A percentile compares a stretch with the other conserved stretches of the same genome.
These are phyloP conservation scores for Campylorhamphus procurvoides DNA, from an alignment of 2,113 vertebrate genomes.

Conservation along the genomic window DNA sequence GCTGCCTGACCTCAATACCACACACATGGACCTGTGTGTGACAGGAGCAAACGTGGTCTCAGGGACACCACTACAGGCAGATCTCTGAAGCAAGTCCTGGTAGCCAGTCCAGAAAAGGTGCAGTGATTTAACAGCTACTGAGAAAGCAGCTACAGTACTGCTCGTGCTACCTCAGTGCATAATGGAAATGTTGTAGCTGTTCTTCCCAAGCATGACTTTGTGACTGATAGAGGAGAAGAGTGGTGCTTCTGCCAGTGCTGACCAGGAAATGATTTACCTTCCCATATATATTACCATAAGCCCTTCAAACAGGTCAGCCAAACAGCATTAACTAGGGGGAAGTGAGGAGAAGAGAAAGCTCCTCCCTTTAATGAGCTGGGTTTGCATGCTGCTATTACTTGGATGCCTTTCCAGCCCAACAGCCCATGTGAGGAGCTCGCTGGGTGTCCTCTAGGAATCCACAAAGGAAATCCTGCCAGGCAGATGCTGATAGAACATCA, in stretches of 20 bases:
- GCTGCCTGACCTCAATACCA: not conserved
- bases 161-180: fast-evolving
- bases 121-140: not conserved
- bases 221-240: not conserved
- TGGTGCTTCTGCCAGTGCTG: not conserved
- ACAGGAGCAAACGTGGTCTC: not conserved
- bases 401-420: not conserved
- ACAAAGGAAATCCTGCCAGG: not conserved
- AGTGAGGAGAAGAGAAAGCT: not conserved
- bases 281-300: not conserved
- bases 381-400: not conserved
- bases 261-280: not conserved
- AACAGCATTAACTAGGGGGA: too few species aligned
- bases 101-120: not conserved
- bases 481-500: not conserved
- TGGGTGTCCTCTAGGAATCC: not conserved
- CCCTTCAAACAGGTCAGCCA: not conserved
- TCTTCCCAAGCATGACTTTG: not conserved
- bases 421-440: fast-evolving
- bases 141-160: not conserved
- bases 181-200: not conserved
- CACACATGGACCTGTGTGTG: not conserved
- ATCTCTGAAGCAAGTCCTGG: not conserved
- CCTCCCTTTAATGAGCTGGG: not conserved
- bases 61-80: not conserved